Evolutionary conservation across 1,140 invertebrate species (phyloP).

Genomic region (Cylas formicarius): DNA sequence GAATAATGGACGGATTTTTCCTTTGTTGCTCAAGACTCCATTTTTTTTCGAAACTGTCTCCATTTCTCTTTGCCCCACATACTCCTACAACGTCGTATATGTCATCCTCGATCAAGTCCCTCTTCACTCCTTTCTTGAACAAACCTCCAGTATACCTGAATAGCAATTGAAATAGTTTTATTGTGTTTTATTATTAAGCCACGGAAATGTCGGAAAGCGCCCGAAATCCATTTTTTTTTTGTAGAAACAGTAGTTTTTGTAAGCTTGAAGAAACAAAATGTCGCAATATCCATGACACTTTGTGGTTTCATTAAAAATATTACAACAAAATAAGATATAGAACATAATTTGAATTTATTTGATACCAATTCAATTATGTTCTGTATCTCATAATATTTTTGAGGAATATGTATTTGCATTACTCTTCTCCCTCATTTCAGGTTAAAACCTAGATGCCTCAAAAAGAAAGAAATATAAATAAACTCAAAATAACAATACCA

Average conservation of each 20-base stretch:
- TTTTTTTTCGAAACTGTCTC: constrained; percentile 24
- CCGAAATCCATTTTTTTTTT: constrained; percentile 7
- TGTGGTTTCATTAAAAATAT: neutral
- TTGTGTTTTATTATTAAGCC: no score
- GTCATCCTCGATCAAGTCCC: constrained; percentile 30
- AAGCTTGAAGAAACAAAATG: neutral
- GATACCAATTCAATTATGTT: neutral
- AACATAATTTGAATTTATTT: neutral
- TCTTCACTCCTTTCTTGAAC: constrained; percentile 24
- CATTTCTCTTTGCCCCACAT: constrained; percentile 22
- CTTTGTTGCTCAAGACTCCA: constrained; percentile 13
- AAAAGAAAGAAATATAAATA: no score
- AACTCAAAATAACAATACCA: no score
- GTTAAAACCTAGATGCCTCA: no score
- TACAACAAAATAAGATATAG: constrained; percentile 2
- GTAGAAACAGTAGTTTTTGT: neutral
- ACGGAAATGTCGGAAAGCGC: constrained; percentile 7
- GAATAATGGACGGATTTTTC: constrained; percentile 13
- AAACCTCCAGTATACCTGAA: constrained; percentile 25
- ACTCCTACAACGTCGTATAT: constrained; percentile 26
- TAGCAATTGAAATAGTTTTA: constrained; percentile 1
- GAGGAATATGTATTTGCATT: neutral
- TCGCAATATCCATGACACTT: neutral
- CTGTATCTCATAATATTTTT: neutral
- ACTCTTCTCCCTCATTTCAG: no score